Base-by-base conservation (phyloP, 64 coral and sea anemone species). In the Stichodactyla helianthus region DNA sequence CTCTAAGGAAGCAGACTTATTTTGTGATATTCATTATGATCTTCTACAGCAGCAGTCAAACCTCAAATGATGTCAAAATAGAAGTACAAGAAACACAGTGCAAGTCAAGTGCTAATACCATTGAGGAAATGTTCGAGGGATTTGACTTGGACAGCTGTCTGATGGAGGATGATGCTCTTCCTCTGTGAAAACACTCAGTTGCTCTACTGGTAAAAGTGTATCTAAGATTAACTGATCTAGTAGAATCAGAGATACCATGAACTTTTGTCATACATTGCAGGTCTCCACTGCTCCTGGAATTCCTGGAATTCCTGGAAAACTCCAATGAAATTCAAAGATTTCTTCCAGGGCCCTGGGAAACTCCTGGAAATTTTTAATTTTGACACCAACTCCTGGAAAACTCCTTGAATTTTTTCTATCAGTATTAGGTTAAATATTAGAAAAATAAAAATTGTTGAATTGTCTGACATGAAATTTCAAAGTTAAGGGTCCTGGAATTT, bases 91-190 rank as follows among this genome's bases (percentile, higher is more conserved):
- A 79, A 79, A 52, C 59, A 56, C 59, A 65, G 62, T n/a, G 18
- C 64, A 1, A 19, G 63, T 16, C 85, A 71, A 17, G 89, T 77
- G 4, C 84, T 79, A 87, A 80, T 79, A 92, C 55, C 50, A 18
- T 80, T 35, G 94, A 95, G 23, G 94, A 95, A 31, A 86, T 93
- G 16, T 95, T 93, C 44, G 50, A 60, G 10, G 87, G 84, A 7
- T 95, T 93, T 90, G 91, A 95, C 70, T 22, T 95, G 31, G 94
- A 95, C 65, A 64, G 82, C 63, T 95, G 94, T 57, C 59, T 95
- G 56, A 67, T 89, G 54, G 27, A 79, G 17, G 87, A 95, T 79
- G 94, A 95, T 84, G 94, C 90, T 5, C 82, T 92, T 1, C 90
- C 94, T 67, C 54, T 95, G 58, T 95, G 91, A 79, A 50, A 17